A percentile compares a stretch with the other conserved stretches of the same genome.
Conservation (phyloP, 2,888 invertebrate species). For the Lithosia quadra region DNA sequence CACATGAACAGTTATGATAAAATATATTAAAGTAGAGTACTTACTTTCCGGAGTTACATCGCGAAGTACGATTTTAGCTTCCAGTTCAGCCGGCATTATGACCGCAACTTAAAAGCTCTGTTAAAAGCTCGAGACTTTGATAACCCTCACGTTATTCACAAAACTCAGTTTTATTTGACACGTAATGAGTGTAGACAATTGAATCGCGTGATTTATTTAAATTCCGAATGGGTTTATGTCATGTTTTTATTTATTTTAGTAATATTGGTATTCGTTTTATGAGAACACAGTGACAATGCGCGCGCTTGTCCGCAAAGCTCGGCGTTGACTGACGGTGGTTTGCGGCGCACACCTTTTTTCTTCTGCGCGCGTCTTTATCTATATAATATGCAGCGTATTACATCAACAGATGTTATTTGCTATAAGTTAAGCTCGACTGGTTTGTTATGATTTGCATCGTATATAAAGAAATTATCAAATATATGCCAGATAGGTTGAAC, state of each 20-base stretch:
- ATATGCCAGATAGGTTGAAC: not conserved
- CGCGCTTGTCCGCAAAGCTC: slow-evolving; percentile 44
- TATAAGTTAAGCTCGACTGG: slow-evolving; percentile 26
- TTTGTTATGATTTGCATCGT: slow-evolving; percentile 35
- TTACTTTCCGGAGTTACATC: slow-evolving; percentile 81
- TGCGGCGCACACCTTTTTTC: slow-evolving; percentile 30
- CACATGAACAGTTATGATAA: not conserved
- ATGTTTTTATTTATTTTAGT: slow-evolving; percentile 50
- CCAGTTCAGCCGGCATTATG: slow-evolving; percentile 78
- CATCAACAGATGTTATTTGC: slow-evolving; percentile 1
- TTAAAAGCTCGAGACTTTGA: slow-evolving; percentile 33
- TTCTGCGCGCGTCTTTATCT: slow-evolving; percentile 21
- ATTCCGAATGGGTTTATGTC: slow-evolving; percentile 49
- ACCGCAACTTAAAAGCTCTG: slow-evolving; percentile 35
- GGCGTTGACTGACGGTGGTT: slow-evolving; percentile 46
- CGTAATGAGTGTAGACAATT: slow-evolving; percentile 19
- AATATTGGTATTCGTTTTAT: slow-evolving; percentile 17
- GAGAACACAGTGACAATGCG: slow-evolving; percentile 31
- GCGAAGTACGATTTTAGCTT: slow-evolving; percentile 70
- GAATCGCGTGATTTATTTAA: slow-evolving; percentile 34
- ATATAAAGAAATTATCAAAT: slow-evolving; percentile 8
- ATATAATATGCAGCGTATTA: not conserved
- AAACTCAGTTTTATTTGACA: slow-evolving; percentile 28
- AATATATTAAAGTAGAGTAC: slow-evolving; percentile 46
- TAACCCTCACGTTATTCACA: slow-evolving; percentile 24